These are phyloP conservation scores for Pammene aurita DNA, from an alignment of 2,888 invertebrate genomes.

Conservation along the genomic window DNA sequence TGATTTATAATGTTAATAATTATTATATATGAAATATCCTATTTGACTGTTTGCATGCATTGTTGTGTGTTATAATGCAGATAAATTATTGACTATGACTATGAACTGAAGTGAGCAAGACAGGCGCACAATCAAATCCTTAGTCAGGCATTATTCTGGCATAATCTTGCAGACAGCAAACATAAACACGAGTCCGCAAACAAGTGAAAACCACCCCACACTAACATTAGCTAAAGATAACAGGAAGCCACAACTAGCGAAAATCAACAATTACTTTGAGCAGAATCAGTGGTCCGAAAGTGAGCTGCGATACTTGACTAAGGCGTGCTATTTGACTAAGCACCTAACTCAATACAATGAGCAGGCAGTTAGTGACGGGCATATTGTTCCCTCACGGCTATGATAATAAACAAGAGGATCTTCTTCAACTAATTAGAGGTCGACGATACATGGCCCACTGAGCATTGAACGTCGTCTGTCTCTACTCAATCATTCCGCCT, in stretches of 20 bases:
- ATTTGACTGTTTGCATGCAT: no score
- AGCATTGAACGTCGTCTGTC: conserved; percentile 7
- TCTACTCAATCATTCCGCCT: background rate
- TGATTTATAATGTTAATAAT: no score
- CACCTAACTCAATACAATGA: conserved; percentile 47
- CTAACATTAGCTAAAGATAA: conserved; percentile 43
- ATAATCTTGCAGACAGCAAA: conserved; percentile 20
- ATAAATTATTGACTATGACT: no score
- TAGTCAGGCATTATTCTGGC: background rate
- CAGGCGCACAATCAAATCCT: conserved; percentile 11
- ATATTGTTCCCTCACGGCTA: conserved; percentile 25
- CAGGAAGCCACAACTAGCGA: conserved; percentile 43
- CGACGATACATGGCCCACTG: conserved; percentile 12
- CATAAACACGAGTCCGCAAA: conserved; percentile 42
- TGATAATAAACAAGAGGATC: conserved; percentile 28
- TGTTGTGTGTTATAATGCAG: no score
- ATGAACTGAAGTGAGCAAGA: conserved; percentile 1
- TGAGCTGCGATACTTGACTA: conserved; percentile 44
- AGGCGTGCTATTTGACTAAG: conserved; percentile 40
- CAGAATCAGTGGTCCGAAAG: conserved; percentile 43
- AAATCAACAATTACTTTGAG: conserved; percentile 50
- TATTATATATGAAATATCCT: no score
- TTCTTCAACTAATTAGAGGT: conserved; percentile 31
- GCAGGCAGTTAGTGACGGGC: conserved; percentile 14
- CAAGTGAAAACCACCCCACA: conserved; percentile 31